These are phyloP conservation scores for Aphis craccivora DNA, from an alignment of 1,140 invertebrate species.

Conservation along the genomic window DNA sequence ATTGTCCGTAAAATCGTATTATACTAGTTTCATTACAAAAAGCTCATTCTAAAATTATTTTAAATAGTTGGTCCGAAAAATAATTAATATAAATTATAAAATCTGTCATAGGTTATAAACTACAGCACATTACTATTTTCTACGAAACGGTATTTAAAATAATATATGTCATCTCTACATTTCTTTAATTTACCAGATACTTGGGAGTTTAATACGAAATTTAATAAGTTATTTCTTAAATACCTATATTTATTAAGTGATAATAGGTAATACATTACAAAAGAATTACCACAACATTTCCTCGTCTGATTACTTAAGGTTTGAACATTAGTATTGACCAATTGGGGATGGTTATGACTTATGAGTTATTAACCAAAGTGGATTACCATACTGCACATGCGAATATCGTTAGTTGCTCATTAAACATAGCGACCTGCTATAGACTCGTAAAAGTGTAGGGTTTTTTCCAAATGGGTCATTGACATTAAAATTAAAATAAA, in stretches of 20 bases:
- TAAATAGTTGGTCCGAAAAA: not conserved
- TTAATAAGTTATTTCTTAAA: constrained; percentile 9
- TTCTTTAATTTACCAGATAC: not conserved
- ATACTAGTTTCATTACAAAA: not conserved
- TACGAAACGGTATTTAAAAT: not conserved
- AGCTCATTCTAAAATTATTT: not conserved
- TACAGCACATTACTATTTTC: not conserved
- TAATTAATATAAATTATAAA: constrained; percentile 30
- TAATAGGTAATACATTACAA: not conserved
- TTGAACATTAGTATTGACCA: constrained; percentile 50
- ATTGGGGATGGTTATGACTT: constrained; percentile 51
- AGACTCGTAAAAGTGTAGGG: not conserved
- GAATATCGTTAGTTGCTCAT: constrained; percentile 52
- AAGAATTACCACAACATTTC: constrained; percentile 38
- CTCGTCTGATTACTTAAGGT: constrained; percentile 34
- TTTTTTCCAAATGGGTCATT: constrained; percentile 35
- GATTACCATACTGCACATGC: constrained; percentile 53
- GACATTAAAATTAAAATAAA: constrained; percentile 45
- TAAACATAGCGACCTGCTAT: constrained; percentile 44
- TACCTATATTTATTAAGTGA: not conserved
- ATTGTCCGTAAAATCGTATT: constrained; percentile 5
- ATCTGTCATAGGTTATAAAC: constrained; percentile 10
- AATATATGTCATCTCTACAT: not conserved
- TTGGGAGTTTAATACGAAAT: not conserved
- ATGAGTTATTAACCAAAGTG: constrained; percentile 56